phyloP scores from a whole-genome alignment of 2,888 invertebrate genomes.

The Sminthurides aquaticus region DNA sequence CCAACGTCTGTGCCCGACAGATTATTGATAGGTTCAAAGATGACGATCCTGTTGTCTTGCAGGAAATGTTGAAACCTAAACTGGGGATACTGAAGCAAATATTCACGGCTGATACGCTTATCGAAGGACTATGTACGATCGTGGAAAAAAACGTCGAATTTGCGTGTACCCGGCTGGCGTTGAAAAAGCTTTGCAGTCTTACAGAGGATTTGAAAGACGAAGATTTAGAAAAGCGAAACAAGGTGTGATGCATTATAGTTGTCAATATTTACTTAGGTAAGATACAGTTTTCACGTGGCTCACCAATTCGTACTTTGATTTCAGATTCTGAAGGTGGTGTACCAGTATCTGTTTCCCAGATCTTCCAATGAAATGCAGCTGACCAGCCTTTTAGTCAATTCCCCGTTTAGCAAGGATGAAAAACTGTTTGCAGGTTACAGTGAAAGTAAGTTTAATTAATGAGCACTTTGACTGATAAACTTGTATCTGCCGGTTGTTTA shows the following conservation, averaged over 20 bases:
- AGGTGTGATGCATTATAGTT: too few species aligned
- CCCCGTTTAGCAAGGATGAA: neutral
- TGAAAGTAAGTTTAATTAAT: too few species aligned
- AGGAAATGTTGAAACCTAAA: constrained; percentile 49
- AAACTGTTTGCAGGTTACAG: neutral
- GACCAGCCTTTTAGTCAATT: neutral
- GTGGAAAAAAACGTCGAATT: constrained; percentile 47
- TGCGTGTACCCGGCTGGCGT: constrained; percentile 24
- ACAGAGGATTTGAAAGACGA: constrained; percentile 15
- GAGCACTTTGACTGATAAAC: too few species aligned
- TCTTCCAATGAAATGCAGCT: neutral
- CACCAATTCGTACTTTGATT: constrained; percentile 6
- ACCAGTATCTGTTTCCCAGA: constrained; percentile 58
- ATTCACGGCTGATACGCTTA: constrained; percentile 50
- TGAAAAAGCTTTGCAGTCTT: constrained; percentile 29
- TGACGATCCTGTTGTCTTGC: constrained; percentile 58
- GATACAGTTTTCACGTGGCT: too few species aligned
- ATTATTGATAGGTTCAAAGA: constrained; percentile 61
- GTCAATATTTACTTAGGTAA: too few species aligned
- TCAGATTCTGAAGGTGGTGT: constrained; percentile 53
- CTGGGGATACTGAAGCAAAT: constrained; percentile 47
- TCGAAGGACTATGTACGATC: constrained; percentile 52
- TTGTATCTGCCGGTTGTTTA: too few species aligned
- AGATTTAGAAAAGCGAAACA: too few species aligned
- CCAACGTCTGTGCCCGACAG: constrained; percentile 58